A percentile compares a stretch with the other conserved stretches of the same genome.
These are phyloP conservation scores for Barypeithes pellucidus DNA, from an alignment of 2,888 invertebrate genomes.

Conservation along the genomic window DNA sequence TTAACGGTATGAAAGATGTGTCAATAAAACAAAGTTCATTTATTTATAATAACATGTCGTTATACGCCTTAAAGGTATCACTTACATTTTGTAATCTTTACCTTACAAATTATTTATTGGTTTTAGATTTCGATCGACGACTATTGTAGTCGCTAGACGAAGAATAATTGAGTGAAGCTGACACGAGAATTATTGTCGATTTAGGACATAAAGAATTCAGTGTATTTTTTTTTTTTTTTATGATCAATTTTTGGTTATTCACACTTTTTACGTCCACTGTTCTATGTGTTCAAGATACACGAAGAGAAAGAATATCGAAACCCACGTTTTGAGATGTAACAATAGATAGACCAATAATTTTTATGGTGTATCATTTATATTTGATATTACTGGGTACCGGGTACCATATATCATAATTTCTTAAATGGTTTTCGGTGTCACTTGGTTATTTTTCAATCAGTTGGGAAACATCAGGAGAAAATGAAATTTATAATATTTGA, in stretches of 20 bases:
- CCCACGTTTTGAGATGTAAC: slow-evolving; percentile 32
- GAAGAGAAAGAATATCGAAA: slow-evolving; percentile 7
- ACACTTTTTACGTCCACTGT: too few relatives aligned
- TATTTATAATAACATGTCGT: slow-evolving; percentile 47
- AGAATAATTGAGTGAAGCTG: neutral
- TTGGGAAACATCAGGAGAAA: neutral
- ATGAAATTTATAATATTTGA: too few relatives aligned
- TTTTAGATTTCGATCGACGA: slow-evolving; percentile 29
- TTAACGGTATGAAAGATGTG: slow-evolving; percentile 45
- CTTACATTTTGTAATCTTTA: slow-evolving; percentile 52
- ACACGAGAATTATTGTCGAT: too few relatives aligned
- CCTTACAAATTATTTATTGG: slow-evolving; percentile 48
- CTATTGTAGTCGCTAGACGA: neutral
- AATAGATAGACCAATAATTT: slow-evolving; percentile 30
- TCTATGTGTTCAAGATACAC: neutral
- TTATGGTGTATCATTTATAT: slow-evolving; percentile 20
- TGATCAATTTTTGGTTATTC: too few relatives aligned
- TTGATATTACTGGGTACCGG: slow-evolving; percentile 12
- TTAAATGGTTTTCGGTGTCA: slow-evolving; percentile 20
- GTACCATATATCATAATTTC: slow-evolving; percentile 19
- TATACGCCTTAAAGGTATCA: slow-evolving; percentile 51
- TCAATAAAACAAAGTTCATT: slow-evolving; percentile 51
- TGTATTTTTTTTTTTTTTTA: too few relatives aligned
- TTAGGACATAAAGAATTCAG: too few relatives aligned
- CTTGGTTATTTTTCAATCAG: slow-evolving; percentile 9